Conservation (phyloP, 1,140 invertebrate species). For the Bombus huntii region DNA sequence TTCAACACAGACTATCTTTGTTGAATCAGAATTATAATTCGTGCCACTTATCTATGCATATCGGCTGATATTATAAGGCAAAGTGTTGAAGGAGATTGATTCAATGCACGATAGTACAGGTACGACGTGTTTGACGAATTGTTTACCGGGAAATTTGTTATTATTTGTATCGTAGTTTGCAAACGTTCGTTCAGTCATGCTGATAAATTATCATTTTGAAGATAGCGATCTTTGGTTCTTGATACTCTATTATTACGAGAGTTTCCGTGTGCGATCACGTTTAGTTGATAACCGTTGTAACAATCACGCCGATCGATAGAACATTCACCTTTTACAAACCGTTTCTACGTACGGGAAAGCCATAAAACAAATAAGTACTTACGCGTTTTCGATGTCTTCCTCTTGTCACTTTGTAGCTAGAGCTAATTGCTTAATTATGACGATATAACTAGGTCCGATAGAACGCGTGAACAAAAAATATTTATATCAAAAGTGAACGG, state of each 20-base stretch:
- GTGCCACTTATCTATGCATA: neutral
- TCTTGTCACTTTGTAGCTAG: no score
- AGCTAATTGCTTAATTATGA: no score
- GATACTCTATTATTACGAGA: constrained; percentile 7
- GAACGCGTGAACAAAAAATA: no score
- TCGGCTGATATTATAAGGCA: neutral
- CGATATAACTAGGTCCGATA: no score
- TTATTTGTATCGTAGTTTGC: neutral
- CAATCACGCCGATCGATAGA: constrained; percentile 39
- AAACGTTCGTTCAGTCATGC: neutral
- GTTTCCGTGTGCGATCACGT: neutral
- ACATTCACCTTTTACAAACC: constrained; percentile 28
- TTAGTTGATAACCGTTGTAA: constrained; percentile 24
- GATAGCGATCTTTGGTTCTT: neutral
- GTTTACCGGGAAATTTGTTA: neutral
- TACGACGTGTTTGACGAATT: neutral
- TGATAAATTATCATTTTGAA: constrained; percentile 3
- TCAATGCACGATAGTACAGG: neutral
- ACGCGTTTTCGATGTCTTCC: neutral
- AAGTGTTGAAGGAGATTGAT: neutral
- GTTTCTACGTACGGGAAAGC: neutral
- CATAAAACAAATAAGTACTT: neutral
- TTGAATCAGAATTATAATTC: neutral
- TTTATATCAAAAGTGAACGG: no score
- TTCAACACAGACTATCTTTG: neutral